Evolutionary conservation across 2,888 invertebrate species (phyloP), one percentile per base, ranked within the genome.

Genomic region (Phanerotoma sp.): DNA sequence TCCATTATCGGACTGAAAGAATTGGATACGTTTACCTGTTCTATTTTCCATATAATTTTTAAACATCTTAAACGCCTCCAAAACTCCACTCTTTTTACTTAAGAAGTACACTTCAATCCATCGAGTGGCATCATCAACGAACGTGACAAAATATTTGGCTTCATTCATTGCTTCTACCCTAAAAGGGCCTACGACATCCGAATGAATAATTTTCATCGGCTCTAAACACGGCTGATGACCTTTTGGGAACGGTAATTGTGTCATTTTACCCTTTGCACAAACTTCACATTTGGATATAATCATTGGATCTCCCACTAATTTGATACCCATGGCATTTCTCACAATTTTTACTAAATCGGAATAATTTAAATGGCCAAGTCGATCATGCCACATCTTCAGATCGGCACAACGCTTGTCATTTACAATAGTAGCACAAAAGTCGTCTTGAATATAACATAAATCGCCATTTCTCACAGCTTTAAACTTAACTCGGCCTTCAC

Each of bases 1-100:
- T 2, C 57, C 56, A 21, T 57, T 60, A 11, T 60, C 62, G 0
- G 60, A 58, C 32, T 58, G 49, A 48, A 56, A 7, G 9, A 22
- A 35, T 21, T 58, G 57, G 10, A 59, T 51, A 28, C 33, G 47
- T 13, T 25, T 47, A 5, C 56, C 51, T 2, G 52, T 58, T 15
- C 51, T 44, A 38, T 18, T 35, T 5, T 35, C 35, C 2, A 35
- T 6, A 1, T 35, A n/a, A n/a, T 35, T 35, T n/a, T 35, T 35
- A 33, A 6, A n/a, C 5, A 15, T 35, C 5, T 35, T 35, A 1
- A 35, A 35, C 3, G n/a, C 35, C 13, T 11, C n/a, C 3, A 35
- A 38, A 10, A 16, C 38, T 16, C 38, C 38, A 18, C 18, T 18
- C 38, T 38, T 38, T 10, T 18, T 13, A 6, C 18, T 16, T 1